Evolutionary conservation across 1,140 invertebrate species (phyloP), one percentile per base, ranked within the genome.

Genomic region (Nymphalis io): DNA sequence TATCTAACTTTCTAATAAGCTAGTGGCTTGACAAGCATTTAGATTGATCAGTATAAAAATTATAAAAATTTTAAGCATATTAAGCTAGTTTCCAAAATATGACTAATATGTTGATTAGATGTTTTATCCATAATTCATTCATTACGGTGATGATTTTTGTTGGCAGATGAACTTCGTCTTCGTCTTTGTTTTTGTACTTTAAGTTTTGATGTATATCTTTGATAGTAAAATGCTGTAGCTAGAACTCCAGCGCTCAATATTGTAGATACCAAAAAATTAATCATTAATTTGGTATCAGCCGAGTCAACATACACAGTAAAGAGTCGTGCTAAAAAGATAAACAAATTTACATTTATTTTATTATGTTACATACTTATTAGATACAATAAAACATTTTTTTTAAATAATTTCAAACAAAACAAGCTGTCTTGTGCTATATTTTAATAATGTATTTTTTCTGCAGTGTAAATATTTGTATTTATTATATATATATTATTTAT

Each of bases 281-380:
- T 83, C 51, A 95, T 85, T 27, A 95, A 81, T 74, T 94, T 93
- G 27, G 84, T 74, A 81, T 95, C 95, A n/a, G 91, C 93, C 1
- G 94, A 95, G 78, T 95, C 94, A 71, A 95, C 88, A 62, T 88
- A 93, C 2, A 95, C 93, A 0, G 94, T 95, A 76, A 94, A 95
- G 23, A 95, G 92, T 61, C 95, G 92, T 55, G 94, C 94, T 95
- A 87, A 73, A 93, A 85, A 27, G 72, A 67, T 58, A 40, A 20
- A 57, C 60, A 13, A 60, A 16, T 15, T 2, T 16, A 33, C 23
- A 39, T 55, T 23, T 13, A 39, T n/a, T 39, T 51, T 20, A 48
- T 33, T 18, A 21, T 11, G 11, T 16, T 51, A 20, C 20, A 51
- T 51, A 16, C 13, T 44, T 8, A 44, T 8, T 44, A 13, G n/a